Conservation (phyloP, 2,113 vertebrate genomes). For the Hystrix cristata region DNA sequence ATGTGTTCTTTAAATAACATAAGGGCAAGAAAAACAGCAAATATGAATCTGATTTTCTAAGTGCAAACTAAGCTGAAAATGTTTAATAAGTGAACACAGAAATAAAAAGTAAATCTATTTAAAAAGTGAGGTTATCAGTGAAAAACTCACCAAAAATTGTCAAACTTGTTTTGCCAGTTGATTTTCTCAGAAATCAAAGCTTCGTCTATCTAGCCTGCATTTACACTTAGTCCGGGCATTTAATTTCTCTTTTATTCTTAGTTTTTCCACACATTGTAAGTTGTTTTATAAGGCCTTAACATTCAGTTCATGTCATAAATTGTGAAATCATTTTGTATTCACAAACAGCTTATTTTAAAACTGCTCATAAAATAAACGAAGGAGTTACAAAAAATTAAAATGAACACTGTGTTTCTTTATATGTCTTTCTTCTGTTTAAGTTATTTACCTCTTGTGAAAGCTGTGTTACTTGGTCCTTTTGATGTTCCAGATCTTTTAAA, state of each 20-base stretch:
- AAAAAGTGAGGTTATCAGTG: slow-evolving; percentile 65
- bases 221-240: slow-evolving; percentile 83
- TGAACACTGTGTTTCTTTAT: slow-evolving; percentile 58
- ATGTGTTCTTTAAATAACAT: slow-evolving; percentile 36
- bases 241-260: slow-evolving; percentile 84
- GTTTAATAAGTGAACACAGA: slow-evolving; percentile 23
- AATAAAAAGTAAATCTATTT: slow-evolving; percentile 62
- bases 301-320: slow-evolving; percentile 74
- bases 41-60: slow-evolving; percentile 20
- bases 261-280: slow-evolving; percentile 80
- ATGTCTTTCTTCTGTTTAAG: slow-evolving; percentile 72
- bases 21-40: slow-evolving; percentile 45
- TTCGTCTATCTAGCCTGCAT: slow-evolving; percentile 76
- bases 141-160: slow-evolving; percentile 77
- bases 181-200: slow-evolving; percentile 81
- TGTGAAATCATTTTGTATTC: slow-evolving; percentile 73
- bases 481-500: slow-evolving; percentile 94
- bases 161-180: slow-evolving; percentile 82
- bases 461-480: slow-evolving; percentile 90
- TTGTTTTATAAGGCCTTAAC: slow-evolving; percentile 79
- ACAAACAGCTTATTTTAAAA: slow-evolving; percentile 78
- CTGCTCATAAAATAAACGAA: slow-evolving; percentile 78
- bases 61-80: background rate
- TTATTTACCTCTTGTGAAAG: slow-evolving; percentile 95
- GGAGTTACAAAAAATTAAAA: slow-evolving; percentile 76